Base-by-base conservation (phyloP, 2,797 vertebrate species). In the Taeniopygia guttata region DNA sequence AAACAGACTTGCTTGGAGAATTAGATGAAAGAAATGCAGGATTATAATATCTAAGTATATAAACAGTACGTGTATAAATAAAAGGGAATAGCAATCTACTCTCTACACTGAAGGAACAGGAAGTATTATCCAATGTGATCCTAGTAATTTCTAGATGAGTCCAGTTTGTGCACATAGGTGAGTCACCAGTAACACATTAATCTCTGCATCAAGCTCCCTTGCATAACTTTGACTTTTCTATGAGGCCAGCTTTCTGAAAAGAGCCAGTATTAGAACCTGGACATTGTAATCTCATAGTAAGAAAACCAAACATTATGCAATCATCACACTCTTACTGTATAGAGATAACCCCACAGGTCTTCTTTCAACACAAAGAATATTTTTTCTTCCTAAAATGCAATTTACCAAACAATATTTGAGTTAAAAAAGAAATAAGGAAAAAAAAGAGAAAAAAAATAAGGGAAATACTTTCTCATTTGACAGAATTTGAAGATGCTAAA, bases 401-500 rank as follows among this genome's bases (percentile, higher is more conserved):
- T 80, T 93, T 95, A 11, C 3, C 12, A 19, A 54, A 46, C 0
- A 48, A 22, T 13, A 26, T 1, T 27, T 58, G 19, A 46, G 8
- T 42, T 40, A 0, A 82, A 56, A 64, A 83, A 30, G 7, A 21
- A 6, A 45, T 21, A 45, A 46, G 40, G 38, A 40, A 40, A 45
- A 45, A 11, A 30, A 26, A 10, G 34, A 10, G 36, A 38, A 38
- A 17, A 3, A 6, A 11, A 5, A 16, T 3, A 7, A 23, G 10
- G 2, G 6, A 4, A 5, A 0, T 93, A 73, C 91, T 96, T 93
- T 89, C 83, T 68, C 81, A 49, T 97, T 91, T 91, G 62, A 95
- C 94, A 93, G 46, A 96, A 90, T 96, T 96, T 97, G 91, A 97
- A 95, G 79, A 76, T 95, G 38, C 87, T 96, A 58, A 95, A 73